Base-by-base conservation (phyloP, 2,888 invertebrate genomes). In the Digitonthophagus gazella region DNA sequence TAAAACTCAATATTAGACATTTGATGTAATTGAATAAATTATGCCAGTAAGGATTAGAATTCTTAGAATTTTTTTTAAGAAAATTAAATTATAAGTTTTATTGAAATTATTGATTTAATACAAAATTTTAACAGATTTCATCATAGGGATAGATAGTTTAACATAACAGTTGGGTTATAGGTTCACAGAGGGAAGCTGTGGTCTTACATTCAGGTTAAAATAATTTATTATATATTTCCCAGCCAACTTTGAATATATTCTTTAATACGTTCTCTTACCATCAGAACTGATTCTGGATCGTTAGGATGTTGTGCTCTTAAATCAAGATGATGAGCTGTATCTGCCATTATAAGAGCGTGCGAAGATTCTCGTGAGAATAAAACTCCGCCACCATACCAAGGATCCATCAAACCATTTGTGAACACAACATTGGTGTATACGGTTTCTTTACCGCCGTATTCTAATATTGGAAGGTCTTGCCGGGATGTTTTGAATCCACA, bases 291-390 rank as follows among this genome's bases (percentile, higher is more conserved):
- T 14, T 80, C 78, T 0, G 92, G 91, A 81, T 94, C 93, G 2
- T 82, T 80, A 0, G 84, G 81, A 80, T 90, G 86, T 28, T 85
- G 82, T 0, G 86, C 85, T 81, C 94, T 86, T 72, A 96, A 85
- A 82, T 96, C 96, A 67, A 95, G 84, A 80, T 96, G 96, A 83
- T 96, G 96, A 0, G 96, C 95, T 0, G 90, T 91, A 80, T 93
- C 91, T 0, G 93, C 89, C 72, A 96, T 91, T 22, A 93, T 83
- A 14, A 96, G 85, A 0, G 93, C 88, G 11, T 86, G 80, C 0
- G 93, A 86, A 0, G 88, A 85, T 16, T 91, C 80, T 71, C 89
- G 89, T 15, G 91, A 81, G 76, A 86, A 86, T 22, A 93, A 80
- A 58, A 95, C 90, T 15, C 96, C 95, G 78, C 95, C 95, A 72